Conservation (phyloP, 2,888 invertebrate species). For the Steinernema scapterisci region DNA sequence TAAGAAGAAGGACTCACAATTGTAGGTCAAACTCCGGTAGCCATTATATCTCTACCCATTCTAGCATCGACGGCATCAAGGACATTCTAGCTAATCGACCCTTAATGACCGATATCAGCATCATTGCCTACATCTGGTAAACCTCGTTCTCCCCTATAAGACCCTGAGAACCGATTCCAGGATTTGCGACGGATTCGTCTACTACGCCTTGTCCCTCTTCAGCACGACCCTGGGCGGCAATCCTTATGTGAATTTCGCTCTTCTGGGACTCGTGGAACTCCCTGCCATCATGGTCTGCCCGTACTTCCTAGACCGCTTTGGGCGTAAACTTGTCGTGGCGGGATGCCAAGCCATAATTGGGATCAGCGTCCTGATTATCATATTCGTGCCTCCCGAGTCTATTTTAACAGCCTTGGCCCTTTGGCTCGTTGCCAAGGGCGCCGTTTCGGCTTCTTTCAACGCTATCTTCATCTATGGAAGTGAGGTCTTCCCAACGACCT, state of each 20-base stretch:
- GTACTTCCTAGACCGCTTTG: slow-evolving; percentile 50
- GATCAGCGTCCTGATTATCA: slow-evolving; percentile 33
- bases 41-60: not conserved
- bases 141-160: not conserved
- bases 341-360: slow-evolving; percentile 35
- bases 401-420: slow-evolving; percentile 37
- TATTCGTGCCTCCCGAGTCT: slow-evolving; percentile 28
- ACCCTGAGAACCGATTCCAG: not conserved
- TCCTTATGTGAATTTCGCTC: slow-evolving; percentile 55
- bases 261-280: slow-evolving; percentile 57
- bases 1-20: not conserved
- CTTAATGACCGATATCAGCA: not conserved
- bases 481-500: slow-evolving; percentile 54
- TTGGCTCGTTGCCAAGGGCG: slow-evolving; percentile 61
- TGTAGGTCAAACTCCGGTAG: not conserved
- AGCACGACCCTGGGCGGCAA: slow-evolving; percentile 58
- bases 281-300: slow-evolving; percentile 57
- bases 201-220: slow-evolving; percentile 62
- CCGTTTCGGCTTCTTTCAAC: slow-evolving; percentile 55
- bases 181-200: slow-evolving; percentile 44
- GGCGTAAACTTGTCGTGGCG: slow-evolving; percentile 40
- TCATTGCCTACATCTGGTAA: slow-evolving; percentile 6
- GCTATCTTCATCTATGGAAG: slow-evolving; percentile 59
- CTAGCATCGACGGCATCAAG: not conserved
- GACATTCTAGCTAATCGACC: not conserved